A percentile compares a stretch with the other conserved stretches of the same genome.
Evolutionary conservation across 2,797 vertebrate species (phyloP).

Genomic region (Gymnoscopelus braueri): DNA sequence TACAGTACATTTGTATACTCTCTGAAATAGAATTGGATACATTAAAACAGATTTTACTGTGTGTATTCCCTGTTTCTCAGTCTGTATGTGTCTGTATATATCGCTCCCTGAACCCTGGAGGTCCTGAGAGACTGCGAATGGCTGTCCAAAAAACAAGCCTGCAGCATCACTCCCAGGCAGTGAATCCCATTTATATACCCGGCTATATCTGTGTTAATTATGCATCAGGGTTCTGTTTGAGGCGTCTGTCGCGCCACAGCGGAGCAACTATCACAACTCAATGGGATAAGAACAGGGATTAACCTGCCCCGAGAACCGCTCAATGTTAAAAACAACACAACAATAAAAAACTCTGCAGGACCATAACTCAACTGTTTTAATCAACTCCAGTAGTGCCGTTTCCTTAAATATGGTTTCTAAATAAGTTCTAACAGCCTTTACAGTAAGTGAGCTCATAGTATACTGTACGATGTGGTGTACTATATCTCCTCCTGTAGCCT

Average conservation of each 20-base stretch:
- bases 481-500: too few species aligned
- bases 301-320: not conserved
- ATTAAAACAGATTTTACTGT: not conserved
- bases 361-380: too few species aligned
- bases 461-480: too few species aligned
- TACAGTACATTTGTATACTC: too few species aligned
- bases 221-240: conserved; percentile 38
- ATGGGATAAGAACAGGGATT: conserved; percentile 7
- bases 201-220: conserved; percentile 40
- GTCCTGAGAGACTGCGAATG: conserved; percentile 47
- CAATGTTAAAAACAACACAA: too few species aligned
- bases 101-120: conserved; percentile 38
- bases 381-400: too few species aligned
- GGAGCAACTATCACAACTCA: conserved; percentile 35
- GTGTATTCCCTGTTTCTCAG: not conserved
- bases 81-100: conserved; percentile 25
- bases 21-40: too few species aligned
- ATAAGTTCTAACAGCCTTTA: too few species aligned
- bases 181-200: conserved; percentile 48
- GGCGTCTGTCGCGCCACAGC: conserved; percentile 31
- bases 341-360: not conserved
- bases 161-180: conserved; percentile 50
- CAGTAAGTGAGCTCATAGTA: too few species aligned
- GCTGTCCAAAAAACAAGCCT: conserved; percentile 49
- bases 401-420: too few species aligned